Evolutionary conservation across 2,797 vertebrate genomes (phyloP).

Genomic region (Crypturellus tataupa): DNA sequence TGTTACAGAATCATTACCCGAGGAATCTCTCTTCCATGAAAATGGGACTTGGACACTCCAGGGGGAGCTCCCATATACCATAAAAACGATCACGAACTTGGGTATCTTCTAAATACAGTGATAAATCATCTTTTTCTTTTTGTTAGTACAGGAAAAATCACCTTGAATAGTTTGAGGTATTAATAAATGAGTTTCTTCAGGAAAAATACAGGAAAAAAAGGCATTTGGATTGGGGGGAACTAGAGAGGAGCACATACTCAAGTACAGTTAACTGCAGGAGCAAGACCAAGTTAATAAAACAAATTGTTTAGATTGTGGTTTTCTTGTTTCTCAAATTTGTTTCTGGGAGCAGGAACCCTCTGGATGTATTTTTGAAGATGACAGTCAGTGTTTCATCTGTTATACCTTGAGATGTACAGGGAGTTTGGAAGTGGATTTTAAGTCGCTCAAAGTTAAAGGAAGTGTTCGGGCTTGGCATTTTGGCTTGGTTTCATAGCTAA

Average conservation of each 20-base stretch:
- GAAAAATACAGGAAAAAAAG: neutral
- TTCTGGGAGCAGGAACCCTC: neutral
- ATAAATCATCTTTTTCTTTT: neutral
- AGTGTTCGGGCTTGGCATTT: neutral
- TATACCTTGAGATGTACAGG: neutral
- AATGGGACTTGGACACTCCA: neutral
- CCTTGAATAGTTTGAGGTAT: neutral
- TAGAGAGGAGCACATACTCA: neutral
- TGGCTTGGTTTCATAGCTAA: slow-evolving; percentile 17
- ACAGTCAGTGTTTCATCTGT: slow-evolving; percentile 6
- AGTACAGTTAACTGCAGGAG: neutral
- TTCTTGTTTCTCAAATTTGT: neutral
- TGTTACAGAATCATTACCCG: neutral
- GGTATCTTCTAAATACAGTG: neutral
- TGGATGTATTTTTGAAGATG: neutral
- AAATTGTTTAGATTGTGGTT: neutral
- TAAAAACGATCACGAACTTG: neutral
- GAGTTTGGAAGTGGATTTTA: slow-evolving; percentile 22
- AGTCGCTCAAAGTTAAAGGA: slow-evolving; percentile 2
- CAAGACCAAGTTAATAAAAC: neutral
- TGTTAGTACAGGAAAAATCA: neutral
- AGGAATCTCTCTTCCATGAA: slow-evolving; percentile 8
- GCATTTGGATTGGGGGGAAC: neutral
- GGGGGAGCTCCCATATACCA: neutral
- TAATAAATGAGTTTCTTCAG: neutral